Evolutionary conservation across 2,113 vertebrate species (phyloP), one percentile per base, ranked within the genome.

Genomic region (Phylloscopus whistleri): DNA sequence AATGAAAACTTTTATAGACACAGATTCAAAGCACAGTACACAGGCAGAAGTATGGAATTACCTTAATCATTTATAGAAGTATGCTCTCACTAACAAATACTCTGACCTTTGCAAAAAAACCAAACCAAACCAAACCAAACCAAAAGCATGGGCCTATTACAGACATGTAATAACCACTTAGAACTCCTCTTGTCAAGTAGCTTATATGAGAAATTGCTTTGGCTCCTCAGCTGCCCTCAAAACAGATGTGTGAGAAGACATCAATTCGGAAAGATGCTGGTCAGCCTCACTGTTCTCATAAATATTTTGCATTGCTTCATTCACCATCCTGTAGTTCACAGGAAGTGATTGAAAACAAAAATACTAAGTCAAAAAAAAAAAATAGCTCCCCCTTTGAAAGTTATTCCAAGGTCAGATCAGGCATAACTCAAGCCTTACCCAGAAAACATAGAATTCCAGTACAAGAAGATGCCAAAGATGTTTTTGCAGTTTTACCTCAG

Each of bases 131-230:
- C 10, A 28, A 26, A 43, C 30, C 12, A 23, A 16, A 59, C 10
- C 10, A 60, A 28, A 48, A 83, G 26, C 31, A 55, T 10, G 55
- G 37, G 35, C 69, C 53, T 56, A 74, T 72, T 77, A 72, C 10
- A 87, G 83, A 85, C 56, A 86, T 49, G 90, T 15, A 85, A 84
- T 88, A 88, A 93, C 79, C 86, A 88, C 55, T 48, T 23, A 76
- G 46, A 93, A 73, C n/a, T 83, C 41, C 53, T 91, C 44, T 79
- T 90, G 78, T 92, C 77, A 84, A 74, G 41, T 9, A 26, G 39
- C 19, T 96, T 78, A 67, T 55, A 53, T 43, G 18, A 95, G 70
- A 94, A 66, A 90, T 83, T 95, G 43, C 44, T 92, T 84, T 82
- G 66, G 41, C 13, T 91, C 30, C 62, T 68, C 43, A 69, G 19